Conservation (phyloP, 2,113 vertebrate genomes). For the Choloepus hoffmanni region DNA sequence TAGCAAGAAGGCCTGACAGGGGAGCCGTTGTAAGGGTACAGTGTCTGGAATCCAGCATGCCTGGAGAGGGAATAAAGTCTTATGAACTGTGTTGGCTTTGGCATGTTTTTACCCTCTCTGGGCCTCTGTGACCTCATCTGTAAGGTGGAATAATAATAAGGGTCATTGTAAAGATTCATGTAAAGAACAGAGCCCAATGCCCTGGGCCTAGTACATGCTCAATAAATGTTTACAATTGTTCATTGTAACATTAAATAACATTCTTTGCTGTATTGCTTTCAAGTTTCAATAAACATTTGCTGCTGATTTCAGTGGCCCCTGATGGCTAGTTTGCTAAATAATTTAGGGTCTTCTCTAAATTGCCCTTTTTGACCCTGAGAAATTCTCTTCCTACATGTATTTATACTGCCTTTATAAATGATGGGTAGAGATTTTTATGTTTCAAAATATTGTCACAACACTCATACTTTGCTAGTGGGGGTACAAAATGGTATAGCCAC, state of each 20-base stretch:
- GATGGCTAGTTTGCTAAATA: not conserved
- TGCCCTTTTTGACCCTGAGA: not conserved
- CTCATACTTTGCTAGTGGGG: not conserved
- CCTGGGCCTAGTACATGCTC: not conserved
- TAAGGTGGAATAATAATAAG: not conserved
- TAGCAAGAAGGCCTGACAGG: not conserved
- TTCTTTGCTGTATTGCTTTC: not conserved
- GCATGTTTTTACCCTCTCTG: not conserved
- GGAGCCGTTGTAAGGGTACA: not conserved
- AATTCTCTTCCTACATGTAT: not conserved
- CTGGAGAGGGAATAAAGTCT: not conserved
- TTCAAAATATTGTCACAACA: constrained; percentile 30
- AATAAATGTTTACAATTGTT: not conserved
- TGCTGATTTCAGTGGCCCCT: not conserved
- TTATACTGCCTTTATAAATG: constrained; percentile 9
- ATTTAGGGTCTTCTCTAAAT: not conserved
- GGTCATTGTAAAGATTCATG: not conserved
- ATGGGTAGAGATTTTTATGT: not conserved
- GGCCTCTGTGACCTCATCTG: not conserved
- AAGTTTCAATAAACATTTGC: not conserved
- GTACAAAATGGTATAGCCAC: not conserved
- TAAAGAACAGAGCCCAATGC: not conserved
- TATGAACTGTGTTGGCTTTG: not conserved
- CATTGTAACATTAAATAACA: not conserved
- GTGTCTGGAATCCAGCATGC: not conserved